Evolutionary conservation across 2,888 invertebrate species (phyloP).

Genomic region (Ferrisia virgata): DNA sequence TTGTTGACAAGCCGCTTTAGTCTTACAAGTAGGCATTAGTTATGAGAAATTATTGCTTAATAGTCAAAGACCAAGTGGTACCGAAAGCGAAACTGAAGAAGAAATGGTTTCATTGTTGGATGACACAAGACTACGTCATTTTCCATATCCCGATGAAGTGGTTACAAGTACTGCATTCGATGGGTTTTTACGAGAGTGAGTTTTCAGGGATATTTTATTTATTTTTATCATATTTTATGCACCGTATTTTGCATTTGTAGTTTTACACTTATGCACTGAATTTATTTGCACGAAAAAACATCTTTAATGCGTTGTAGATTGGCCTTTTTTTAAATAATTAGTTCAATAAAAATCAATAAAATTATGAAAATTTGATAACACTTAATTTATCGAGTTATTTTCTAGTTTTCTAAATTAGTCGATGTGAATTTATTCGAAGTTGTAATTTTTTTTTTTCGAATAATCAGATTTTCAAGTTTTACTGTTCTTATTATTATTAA

Average conservation of each 20-base stretch:
- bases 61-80: slow-evolving; percentile 58
- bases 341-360: background rate
- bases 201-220: background rate
- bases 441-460: background rate
- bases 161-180: background rate
- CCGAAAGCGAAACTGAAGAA: slow-evolving; percentile 75
- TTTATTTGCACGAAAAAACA: background rate
- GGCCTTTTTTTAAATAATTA: background rate
- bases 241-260: background rate
- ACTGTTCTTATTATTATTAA: background rate
- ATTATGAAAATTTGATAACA: background rate
- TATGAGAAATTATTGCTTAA: slow-evolving; percentile 33
- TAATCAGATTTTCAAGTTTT: background rate
- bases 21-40: slow-evolving; percentile 1
- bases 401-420: background rate
- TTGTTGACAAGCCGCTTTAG: background rate
- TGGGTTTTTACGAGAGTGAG: slow-evolving; percentile 32
- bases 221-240: background rate
- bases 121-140: slow-evolving; percentile 1
- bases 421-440: background rate
- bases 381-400: background rate
- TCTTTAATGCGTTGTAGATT: background rate
- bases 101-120: slow-evolving; percentile 55
- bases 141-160: slow-evolving; percentile 24
- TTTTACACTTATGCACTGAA: background rate